phyloP scores from a whole-genome alignment of 2,797 vertebrate genomes.

The Melanogrammus aeglefinus region DNA sequence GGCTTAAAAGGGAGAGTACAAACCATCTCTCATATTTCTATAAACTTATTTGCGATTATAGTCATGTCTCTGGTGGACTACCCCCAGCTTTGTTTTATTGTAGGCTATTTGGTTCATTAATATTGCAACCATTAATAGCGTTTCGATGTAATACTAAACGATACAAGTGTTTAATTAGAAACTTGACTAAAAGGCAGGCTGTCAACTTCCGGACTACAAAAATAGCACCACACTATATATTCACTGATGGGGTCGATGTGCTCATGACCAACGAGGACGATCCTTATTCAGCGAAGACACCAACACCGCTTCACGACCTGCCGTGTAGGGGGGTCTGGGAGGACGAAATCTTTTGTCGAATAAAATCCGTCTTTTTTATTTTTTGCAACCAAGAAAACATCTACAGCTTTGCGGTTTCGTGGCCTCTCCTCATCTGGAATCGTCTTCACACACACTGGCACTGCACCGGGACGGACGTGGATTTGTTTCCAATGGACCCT shows the following conservation, averaged over 20 bases:
- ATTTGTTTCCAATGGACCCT: neutral
- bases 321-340: conserved; percentile 24
- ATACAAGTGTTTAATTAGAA: neutral
- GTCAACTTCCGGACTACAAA: conserved; percentile 11
- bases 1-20: neutral
- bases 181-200: neutral
- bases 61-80: too few relatives aligned
- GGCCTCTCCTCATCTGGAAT: neutral
- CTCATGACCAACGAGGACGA: conserved; percentile 25
- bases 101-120: too few relatives aligned
- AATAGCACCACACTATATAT: neutral
- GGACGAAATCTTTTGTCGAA: neutral
- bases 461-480: neutral
- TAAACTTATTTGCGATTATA: too few relatives aligned
- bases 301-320: conserved; percentile 37
- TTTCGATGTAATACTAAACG: neutral
- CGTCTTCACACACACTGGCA: neutral
- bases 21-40: neutral
- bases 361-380: conserved; percentile 7
- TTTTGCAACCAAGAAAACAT: conserved; percentile 15
- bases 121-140: neutral
- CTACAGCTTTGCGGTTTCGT: neutral
- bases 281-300: conserved; percentile 38
- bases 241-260: conserved; percentile 16
- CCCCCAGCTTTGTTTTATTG: too few relatives aligned